phyloP scores from a whole-genome alignment of 2,888 invertebrate species.

The Linhomoeus sp. region DNA sequence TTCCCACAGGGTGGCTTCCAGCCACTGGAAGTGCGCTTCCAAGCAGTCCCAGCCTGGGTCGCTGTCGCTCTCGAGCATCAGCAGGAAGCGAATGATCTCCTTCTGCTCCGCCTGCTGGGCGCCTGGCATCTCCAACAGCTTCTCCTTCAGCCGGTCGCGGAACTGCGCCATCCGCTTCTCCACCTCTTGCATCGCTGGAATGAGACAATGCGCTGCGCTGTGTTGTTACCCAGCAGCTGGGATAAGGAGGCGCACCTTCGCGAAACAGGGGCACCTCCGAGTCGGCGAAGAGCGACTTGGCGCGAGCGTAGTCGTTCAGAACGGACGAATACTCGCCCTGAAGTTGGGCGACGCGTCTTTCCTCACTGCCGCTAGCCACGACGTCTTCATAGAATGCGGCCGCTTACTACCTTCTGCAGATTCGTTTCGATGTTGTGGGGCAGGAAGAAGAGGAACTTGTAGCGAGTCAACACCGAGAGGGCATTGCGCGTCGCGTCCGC shows the following conservation, averaged over 20 bases:
- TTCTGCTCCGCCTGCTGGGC: conserved; percentile 86
- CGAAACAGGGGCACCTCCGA: conserved; percentile 31
- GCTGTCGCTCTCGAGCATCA: conserved; percentile 52
- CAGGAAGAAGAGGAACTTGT: conserved; percentile 82
- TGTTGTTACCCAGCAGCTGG: background rate
- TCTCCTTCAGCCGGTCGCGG: conserved; percentile 54
- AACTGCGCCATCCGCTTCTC: conserved; percentile 65
- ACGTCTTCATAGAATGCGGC: background rate
- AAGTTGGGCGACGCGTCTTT: conserved; percentile 3
- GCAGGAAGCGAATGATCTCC: conserved; percentile 57
- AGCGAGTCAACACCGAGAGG: conserved; percentile 69
- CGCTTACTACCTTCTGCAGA: conserved; percentile 44
- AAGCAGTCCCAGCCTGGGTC: conserved; percentile 96
- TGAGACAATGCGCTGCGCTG: background rate
- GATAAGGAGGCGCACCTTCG: conserved; percentile 24
- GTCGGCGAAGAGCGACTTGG: conserved; percentile 80
- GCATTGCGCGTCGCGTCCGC: conserved; percentile 91
- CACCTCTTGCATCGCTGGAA: conserved; percentile 59
- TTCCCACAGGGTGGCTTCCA: conserved; percentile 45
- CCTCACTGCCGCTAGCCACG: background rate
- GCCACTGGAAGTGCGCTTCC: conserved; percentile 55
- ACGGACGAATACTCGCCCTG: conserved; percentile 82
- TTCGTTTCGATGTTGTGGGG: conserved; percentile 82
- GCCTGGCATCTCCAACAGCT: conserved; percentile 70
- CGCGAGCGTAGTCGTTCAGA: conserved; percentile 87